These are phyloP conservation scores for Holothuria scabra DNA, from an alignment of 53 echinoderm and acorn worm species.

Conservation along the genomic window DNA sequence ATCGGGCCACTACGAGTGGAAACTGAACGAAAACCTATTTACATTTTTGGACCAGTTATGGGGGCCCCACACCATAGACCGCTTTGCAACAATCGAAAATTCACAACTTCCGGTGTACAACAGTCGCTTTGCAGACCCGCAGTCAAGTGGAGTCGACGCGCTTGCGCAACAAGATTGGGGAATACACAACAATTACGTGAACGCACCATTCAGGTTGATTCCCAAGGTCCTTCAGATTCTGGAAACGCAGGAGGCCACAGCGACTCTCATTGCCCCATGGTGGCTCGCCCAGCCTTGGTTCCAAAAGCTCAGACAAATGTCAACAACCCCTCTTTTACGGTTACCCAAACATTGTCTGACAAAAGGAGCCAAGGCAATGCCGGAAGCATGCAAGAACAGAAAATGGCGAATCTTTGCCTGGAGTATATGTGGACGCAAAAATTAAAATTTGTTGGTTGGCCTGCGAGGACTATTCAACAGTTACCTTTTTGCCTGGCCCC, in stretches of 20 bases:
- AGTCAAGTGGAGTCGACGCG: slow-evolving; percentile 54
- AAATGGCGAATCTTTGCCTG: background rate
- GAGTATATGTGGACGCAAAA: too few relatives aligned
- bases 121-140: slow-evolving; percentile 51
- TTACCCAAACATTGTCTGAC: background rate
- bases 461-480: too few relatives aligned
- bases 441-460: too few relatives aligned
- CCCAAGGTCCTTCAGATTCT: slow-evolving; percentile 11
- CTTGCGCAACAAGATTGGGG: slow-evolving; percentile 51
- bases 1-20: too few relatives aligned
- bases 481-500: background rate
- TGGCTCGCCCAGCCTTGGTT: background rate
- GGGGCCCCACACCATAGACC: slow-evolving; percentile 30
- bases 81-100: slow-evolving; percentile 23
- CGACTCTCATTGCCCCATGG: background rate
- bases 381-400: background rate
- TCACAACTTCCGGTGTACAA: slow-evolving; percentile 53
- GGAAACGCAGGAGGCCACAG: background rate
- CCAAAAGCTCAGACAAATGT: background rate
- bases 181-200: slow-evolving; percentile 50
- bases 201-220: slow-evolving; percentile 52
- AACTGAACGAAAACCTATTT: background rate
- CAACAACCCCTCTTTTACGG: background rate
- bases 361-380: background rate
- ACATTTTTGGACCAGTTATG: background rate